phyloP scores from a whole-genome alignment of 2,888 invertebrate species.

The Cataglyphis livida region DNA sequence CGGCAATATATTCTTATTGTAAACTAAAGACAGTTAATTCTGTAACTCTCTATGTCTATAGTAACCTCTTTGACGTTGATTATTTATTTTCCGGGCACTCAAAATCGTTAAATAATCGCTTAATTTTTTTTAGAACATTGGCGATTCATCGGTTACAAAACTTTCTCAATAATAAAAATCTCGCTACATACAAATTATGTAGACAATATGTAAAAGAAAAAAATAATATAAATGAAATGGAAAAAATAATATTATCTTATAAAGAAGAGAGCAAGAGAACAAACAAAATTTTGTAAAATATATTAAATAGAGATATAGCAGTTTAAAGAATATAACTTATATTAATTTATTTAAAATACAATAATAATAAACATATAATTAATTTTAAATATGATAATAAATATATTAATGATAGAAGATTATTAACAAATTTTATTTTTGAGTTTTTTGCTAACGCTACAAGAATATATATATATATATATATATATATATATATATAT shows the following conservation, averaged over 20 bases:
- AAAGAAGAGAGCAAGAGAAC: not conserved
- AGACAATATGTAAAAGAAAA: not conserved
- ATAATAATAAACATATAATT: too few relatives aligned
- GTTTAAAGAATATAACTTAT: too few relatives aligned
- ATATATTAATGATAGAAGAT: too few relatives aligned
- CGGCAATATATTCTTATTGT: not conserved
- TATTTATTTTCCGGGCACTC: not conserved
- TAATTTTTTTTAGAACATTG: not conserved
- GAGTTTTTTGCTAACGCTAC: too few relatives aligned
- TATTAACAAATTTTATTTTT: too few relatives aligned
- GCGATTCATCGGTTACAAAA: not conserved
- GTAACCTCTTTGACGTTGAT: not conserved
- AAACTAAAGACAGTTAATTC: constrained; percentile 14
- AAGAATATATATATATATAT: too few relatives aligned
- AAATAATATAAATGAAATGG: not conserved
- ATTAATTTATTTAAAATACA: too few relatives aligned
- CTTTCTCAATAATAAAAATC: not conserved
- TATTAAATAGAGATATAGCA: not conserved
- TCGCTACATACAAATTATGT: not conserved
- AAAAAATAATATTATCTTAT: not conserved
- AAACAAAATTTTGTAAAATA: not conserved
- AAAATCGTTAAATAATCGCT: not conserved
- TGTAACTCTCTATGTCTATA: too few relatives aligned
- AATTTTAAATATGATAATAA: too few relatives aligned
- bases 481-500: too few relatives aligned